These are phyloP conservation scores for Cheilosia urbana DNA, from an alignment of 2,888 invertebrate species.

Conservation along the genomic window DNA sequence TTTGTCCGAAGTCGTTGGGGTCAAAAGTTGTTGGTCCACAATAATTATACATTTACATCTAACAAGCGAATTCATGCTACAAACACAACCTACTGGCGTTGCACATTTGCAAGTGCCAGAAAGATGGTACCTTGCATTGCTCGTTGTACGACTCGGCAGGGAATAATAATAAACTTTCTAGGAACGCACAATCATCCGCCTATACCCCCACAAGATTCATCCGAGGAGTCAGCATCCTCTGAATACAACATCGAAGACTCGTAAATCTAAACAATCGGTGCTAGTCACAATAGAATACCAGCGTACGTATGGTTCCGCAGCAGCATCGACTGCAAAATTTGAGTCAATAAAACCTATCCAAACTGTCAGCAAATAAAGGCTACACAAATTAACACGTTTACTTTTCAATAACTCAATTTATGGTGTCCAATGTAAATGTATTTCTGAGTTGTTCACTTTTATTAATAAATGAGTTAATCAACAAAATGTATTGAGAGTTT, in stretches of 20 bases:
- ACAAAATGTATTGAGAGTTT: not conserved
- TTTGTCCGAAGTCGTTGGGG: conserved; percentile 77
- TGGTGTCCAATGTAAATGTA: too few species aligned
- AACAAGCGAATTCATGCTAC: conserved; percentile 77
- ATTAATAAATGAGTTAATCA: not conserved
- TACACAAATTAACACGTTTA: too few species aligned
- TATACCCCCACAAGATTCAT: conserved; percentile 52
- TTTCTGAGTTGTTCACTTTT: too few species aligned
- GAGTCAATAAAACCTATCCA: too few species aligned
- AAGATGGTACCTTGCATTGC: conserved; percentile 75
- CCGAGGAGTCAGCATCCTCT: conserved; percentile 40
- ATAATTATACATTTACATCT: conserved; percentile 76
- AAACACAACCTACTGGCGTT: conserved; percentile 77
- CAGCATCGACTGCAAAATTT: too few species aligned
- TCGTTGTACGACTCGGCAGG: conserved; percentile 76
- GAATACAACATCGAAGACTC: conserved; percentile 77
- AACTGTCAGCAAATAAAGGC: too few species aligned
- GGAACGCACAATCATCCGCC: conserved; percentile 77
- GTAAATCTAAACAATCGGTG: not conserved
- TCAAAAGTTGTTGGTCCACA: conserved; percentile 76
- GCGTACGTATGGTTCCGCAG: too few species aligned
- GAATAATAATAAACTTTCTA: conserved; percentile 74
- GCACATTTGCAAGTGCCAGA: conserved; percentile 74
- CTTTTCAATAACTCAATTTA: too few species aligned
- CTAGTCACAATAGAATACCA: too few species aligned